Evolutionary conservation across 2,113 vertebrate genomes (phyloP).

Genomic region (Malaclemys terrapin): DNA sequence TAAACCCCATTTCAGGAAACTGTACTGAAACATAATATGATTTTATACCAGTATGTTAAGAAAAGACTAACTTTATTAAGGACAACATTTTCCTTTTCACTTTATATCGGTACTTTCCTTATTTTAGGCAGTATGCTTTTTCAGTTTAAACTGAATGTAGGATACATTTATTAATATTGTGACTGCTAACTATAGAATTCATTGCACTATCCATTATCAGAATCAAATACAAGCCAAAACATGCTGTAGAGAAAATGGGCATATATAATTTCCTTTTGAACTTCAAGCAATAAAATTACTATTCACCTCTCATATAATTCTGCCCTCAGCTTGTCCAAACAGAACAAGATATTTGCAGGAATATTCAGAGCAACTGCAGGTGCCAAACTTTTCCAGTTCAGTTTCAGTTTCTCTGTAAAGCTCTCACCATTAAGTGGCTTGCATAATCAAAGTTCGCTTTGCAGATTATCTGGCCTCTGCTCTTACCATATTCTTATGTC

Average conservation of each 20-base stretch:
- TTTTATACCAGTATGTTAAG: neutral
- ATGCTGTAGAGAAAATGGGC: neutral
- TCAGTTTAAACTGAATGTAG: neutral
- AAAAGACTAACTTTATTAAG: neutral
- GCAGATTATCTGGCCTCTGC: neutral
- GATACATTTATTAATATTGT: neutral
- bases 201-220: neutral
- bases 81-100: neutral
- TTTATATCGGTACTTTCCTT: neutral
- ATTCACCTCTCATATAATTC: neutral
- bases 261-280: neutral
- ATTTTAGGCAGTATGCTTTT: neutral
- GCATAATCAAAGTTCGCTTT: neutral
- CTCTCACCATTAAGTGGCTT: neutral
- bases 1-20: neutral
- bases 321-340: neutral
- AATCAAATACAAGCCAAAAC: neutral
- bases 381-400: neutral
- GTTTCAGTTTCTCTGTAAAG: neutral
- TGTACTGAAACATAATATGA: neutral
- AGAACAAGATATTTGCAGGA: neutral
- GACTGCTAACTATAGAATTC: neutral
- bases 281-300: neutral
- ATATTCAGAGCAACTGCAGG: neutral
- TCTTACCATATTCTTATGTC: neutral